A percentile compares a stretch with the other conserved stretches of the same genome.
phyloP scores from a whole-genome alignment of 2,888 invertebrate species.

The Apotomis turbidana region DNA sequence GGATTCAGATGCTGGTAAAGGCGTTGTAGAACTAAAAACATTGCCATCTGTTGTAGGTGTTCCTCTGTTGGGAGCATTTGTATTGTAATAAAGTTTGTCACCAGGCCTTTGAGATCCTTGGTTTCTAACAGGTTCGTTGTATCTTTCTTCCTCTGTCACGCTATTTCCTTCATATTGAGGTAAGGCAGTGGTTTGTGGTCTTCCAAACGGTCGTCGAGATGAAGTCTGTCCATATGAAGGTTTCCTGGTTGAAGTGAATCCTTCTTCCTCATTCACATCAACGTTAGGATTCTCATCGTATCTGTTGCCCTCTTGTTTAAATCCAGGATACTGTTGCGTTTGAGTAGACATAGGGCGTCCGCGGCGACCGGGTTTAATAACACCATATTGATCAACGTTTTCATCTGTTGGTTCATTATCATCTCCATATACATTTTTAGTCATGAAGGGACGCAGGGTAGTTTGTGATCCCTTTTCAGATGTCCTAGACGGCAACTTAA shows the following conservation, averaged over 20 bases:
- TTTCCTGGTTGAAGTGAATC: conserved; percentile 1
- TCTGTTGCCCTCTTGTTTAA: neutral
- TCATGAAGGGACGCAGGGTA: conserved; percentile 49
- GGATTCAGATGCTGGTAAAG: conserved; percentile 10
- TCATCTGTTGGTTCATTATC: conserved; percentile 42
- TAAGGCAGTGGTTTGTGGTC: conserved; percentile 11
- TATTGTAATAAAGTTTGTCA: conserved; percentile 18
- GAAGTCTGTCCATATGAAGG: conserved; percentile 1
- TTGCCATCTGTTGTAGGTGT: neutral
- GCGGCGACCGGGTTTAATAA: conserved; percentile 6
- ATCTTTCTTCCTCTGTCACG: conserved; percentile 1
- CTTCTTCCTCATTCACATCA: neutral
- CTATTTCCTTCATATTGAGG: conserved; percentile 12
- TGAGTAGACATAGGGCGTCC: neutral
- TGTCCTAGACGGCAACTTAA: conserved; percentile 38
- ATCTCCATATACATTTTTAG: conserved; percentile 48
- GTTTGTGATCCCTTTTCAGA: conserved; percentile 32
- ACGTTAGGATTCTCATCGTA: neutral
- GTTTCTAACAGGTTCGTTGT: neutral
- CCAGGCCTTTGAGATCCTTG: conserved; percentile 18
- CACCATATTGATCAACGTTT: conserved; percentile 26
- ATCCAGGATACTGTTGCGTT: conserved; percentile 2
- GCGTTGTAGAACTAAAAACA: conserved; percentile 23
- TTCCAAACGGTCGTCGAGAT: conserved; percentile 10
- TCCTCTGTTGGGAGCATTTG: conserved; percentile 21